Base-by-base conservation (phyloP, 2,888 invertebrate genomes). In the Pinctada fucata region DNA sequence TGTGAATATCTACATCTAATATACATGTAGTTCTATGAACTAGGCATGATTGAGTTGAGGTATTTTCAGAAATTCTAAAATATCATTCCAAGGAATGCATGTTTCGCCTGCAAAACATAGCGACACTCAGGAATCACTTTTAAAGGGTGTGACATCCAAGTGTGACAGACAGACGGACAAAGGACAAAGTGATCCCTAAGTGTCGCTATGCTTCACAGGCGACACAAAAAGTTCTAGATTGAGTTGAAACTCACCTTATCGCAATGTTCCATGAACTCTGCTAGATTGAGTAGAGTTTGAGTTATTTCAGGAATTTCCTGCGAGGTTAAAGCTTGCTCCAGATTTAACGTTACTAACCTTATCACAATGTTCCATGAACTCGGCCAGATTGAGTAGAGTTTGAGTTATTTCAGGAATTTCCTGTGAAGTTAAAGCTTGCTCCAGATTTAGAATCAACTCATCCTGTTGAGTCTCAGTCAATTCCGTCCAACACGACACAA, bases 321-420 rank as follows among this genome's bases (percentile, higher is more conserved):
- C 0, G 98, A 97, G 4, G 88, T 90, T 5, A 99, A 93, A 0
- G 99, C 99, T 90, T 97, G 96, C 87, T 97, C 96, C 51, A 99
- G 93, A 51, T 97, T 58, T 6, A 58, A 58, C 1, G n/a, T 16
- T 8, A 49, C 71, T 65, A 49, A 92, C 92, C 88, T 92, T 91
- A 79, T 99, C 99, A 90, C 99, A 99, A 91, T 99, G 99, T 89
- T 99, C 99, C 98, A 99, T 99, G 90, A 99, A 99, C 93, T 99
- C 99, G 0, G 99, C 99, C 82, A 99, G 94, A 93, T 99, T 99
- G 13, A 99, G 94, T 81, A 99, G 96, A 0, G 98, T 97, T 90
- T 99, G 99, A 0, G 98, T 98, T 68, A 99, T 96, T 92, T 99
- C 99, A 0, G 98, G 97, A 76, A 98, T 95, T 90, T 98, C 98